Evolutionary conservation across 2,797 vertebrate species (phyloP), one percentile per base, ranked within the genome.

Genomic region (Propithecus perrieri): DNA sequence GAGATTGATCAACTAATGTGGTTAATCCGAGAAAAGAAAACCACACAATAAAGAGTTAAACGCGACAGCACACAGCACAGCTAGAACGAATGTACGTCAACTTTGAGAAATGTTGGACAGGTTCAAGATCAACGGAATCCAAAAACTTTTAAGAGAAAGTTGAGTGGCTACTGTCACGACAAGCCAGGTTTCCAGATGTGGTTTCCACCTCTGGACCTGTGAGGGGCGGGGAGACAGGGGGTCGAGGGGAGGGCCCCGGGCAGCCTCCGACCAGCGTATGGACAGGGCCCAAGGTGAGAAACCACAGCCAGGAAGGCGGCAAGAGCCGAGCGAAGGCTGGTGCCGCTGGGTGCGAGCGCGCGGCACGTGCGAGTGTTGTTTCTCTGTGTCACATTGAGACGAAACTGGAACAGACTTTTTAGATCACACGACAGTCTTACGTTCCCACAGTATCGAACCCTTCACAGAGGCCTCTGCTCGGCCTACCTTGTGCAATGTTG

Each of bases 141-240:
- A 59, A 43, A 24, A 85, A 28, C n/a, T 61, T 81, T 85, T 26
- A 93, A 79, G 50, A 93, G 18, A 48, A 85, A 96, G 12, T 43
- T 20, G 55, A 35, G 33, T 38, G 75, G 72, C 38, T 24, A 69
- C 69, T 67, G 50, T 65, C 69, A 48, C 5, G 6, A 53, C 26
- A 95, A 71, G 75, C 30, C 24, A 71, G 85, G 69, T 48, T 95
- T 86, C 85, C 5, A 13, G 65, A 22, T 10, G 30, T 67, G 28
- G 28, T 89, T 95, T 46, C 22, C 22, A 30, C 1, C 65, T 74
- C 65, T 41, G 17, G 6, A 26, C 12, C 14, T 50, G 33, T 18
- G 14, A 33, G 24, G 33, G 30, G 10, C 30, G 24, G 71, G 24
- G 26, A 28, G 41, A 26, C 28, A 12, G 17, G 38, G 26, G 76